These are phyloP conservation scores for Sepiola atlantica DNA, from an alignment of 2,888 invertebrate species.

Conservation along the genomic window DNA sequence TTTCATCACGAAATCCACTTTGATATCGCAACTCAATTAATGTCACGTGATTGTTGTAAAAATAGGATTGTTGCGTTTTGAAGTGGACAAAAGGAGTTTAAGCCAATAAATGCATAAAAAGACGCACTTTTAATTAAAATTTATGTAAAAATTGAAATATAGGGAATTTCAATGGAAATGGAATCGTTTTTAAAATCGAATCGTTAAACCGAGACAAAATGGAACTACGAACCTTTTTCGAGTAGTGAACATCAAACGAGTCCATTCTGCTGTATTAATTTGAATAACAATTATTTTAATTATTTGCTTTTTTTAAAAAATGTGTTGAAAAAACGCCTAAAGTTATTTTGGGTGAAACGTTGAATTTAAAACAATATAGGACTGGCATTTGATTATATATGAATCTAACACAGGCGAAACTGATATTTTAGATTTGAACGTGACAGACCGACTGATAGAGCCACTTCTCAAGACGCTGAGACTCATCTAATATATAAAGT, in stretches of 20 bases:
- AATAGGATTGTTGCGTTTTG: slow-evolving; percentile 20
- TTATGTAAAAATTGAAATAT: neutral
- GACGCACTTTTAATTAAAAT: neutral
- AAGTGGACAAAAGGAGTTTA: neutral
- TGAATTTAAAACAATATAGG: no score
- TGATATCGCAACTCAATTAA: slow-evolving; percentile 22
- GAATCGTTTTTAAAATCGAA: neutral
- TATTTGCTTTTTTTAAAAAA: neutral
- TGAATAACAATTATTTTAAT: neutral
- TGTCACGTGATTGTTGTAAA: neutral
- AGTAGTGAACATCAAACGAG: neutral
- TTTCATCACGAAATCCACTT: slow-evolving; percentile 32
- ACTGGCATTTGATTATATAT: no score
- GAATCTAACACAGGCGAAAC: no score
- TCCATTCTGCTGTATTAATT: neutral
- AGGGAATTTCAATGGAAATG: neutral
- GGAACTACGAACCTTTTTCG: neutral
- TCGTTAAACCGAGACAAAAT: neutral
- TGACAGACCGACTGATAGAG: no score
- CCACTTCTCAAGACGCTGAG: no score
- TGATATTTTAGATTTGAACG: no score
- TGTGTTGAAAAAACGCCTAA: neutral
- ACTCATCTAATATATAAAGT: no score
- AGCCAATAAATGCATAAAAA: neutral
- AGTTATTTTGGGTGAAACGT: no score